Evolutionary conservation across 2,113 vertebrate species (phyloP).

Genomic region (Pycnonotus jocosus): DNA sequence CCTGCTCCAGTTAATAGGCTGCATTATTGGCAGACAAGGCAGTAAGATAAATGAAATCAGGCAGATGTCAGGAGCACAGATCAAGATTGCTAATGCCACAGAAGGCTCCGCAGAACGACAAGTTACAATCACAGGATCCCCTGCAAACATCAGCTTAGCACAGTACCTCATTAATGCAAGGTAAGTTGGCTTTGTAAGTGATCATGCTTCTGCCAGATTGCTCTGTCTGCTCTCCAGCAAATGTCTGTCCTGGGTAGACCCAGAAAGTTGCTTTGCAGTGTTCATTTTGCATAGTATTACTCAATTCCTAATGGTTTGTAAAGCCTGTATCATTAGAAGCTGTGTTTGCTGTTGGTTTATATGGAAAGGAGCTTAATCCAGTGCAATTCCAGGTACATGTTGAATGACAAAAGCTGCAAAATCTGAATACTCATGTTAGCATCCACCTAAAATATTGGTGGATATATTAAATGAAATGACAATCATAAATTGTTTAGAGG

Average conservation of each 20-base stretch:
- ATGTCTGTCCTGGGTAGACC: conserved; percentile 22
- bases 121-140: conserved; percentile 91
- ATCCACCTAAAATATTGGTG: background rate
- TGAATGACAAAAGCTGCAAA: background rate
- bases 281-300: background rate
- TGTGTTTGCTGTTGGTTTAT: background rate
- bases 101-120: conserved; percentile 91
- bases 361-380: background rate
- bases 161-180: conserved; percentile 95
- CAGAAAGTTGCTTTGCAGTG: conserved; percentile 33
- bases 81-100: conserved; percentile 92
- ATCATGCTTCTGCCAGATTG: background rate
- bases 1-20: conserved; percentile 86
- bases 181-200: conserved; percentile 74
- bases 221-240: conserved; percentile 30
- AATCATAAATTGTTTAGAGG: background rate
- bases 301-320: background rate
- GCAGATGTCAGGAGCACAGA: conserved; percentile 94
- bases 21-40: conserved; percentile 96
- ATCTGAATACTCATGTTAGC: background rate
- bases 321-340: background rate
- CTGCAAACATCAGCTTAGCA: conserved; percentile 90
- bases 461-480: background rate
- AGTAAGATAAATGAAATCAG: conserved; percentile 97
- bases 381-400: background rate